phyloP scores from a whole-genome alignment of 2,888 invertebrate species.

The Polylopha cassiicola region DNA sequence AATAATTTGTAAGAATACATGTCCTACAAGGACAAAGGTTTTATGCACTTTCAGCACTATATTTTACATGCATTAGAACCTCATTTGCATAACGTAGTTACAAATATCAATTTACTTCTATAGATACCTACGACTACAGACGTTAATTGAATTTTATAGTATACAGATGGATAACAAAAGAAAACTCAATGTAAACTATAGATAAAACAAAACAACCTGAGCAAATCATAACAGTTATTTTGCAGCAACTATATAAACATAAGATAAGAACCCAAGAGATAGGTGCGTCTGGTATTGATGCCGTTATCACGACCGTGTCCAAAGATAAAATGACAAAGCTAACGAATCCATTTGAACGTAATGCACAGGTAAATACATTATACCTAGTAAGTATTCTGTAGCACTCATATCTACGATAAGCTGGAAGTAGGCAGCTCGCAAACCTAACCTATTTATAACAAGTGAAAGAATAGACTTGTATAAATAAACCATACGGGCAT shows the following conservation, averaged over 20 bases:
- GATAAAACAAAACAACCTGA: conserved; percentile 10
- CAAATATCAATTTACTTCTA: too few species aligned
- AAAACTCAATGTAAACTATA: too few species aligned
- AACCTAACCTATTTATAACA: conserved; percentile 25
- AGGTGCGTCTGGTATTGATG: conserved; percentile 19
- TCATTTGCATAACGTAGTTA: too few species aligned
- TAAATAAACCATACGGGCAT: conserved; percentile 49
- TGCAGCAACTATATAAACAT: conserved; percentile 10
- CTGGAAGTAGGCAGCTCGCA: too few species aligned
- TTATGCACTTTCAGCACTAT: too few species aligned
- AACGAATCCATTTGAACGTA: conserved; percentile 8
- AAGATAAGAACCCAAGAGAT: conserved; percentile 7
- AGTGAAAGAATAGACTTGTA: conserved; percentile 30
- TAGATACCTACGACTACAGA: too few species aligned
- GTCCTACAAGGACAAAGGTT: too few species aligned
- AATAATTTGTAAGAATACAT: too few species aligned
- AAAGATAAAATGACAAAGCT: conserved; percentile 16
- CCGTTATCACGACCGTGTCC: conserved; percentile 19
- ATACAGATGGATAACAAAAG: too few species aligned
- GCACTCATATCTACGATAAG: conserved; percentile 5
- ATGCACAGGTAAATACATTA: conserved; percentile 1
- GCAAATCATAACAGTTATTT: conserved; percentile 14
- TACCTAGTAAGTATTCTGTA: background rate
- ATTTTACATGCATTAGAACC: too few species aligned
- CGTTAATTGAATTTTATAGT: too few species aligned